phyloP scores from a whole-genome alignment of 2,888 invertebrate species.

The Gari tellinella region DNA sequence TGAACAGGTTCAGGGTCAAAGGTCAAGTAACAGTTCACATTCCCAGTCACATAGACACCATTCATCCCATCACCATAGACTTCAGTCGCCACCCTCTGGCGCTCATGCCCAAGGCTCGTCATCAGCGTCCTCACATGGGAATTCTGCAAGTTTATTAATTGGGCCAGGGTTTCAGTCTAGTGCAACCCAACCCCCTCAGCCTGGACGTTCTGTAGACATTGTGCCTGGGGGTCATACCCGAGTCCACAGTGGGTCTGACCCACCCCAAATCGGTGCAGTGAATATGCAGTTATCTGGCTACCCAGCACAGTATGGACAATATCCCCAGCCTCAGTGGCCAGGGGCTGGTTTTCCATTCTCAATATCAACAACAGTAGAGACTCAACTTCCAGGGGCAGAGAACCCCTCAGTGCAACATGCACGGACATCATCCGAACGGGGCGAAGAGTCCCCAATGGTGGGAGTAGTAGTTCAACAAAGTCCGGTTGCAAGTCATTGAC shows the following conservation, averaged over 20 bases:
- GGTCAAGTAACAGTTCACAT: slow-evolving; percentile 64
- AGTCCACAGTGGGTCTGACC: slow-evolving; percentile 80
- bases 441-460: slow-evolving; percentile 93
- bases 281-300: slow-evolving; percentile 84
- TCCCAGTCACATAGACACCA: slow-evolving; percentile 71
- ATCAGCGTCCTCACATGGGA: slow-evolving; percentile 36
- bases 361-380: slow-evolving; percentile 62
- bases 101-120: slow-evolving; percentile 36
- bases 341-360: slow-evolving; percentile 71
- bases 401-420: slow-evolving; percentile 61
- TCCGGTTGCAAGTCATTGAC: slow-evolving; percentile 94
- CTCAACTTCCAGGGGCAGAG: slow-evolving; percentile 59
- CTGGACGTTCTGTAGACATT: slow-evolving; percentile 62
- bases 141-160: slow-evolving; percentile 59
- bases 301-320: slow-evolving; percentile 69
- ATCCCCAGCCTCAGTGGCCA: slow-evolving; percentile 73
- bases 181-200: slow-evolving; percentile 55
- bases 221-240: slow-evolving; percentile 56
- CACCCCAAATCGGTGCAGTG: slow-evolving; percentile 84
- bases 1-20: slow-evolving; percentile 58
- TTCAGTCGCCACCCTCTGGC: slow-evolving; percentile 67
- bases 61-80: slow-evolving; percentile 65
- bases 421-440: slow-evolving; percentile 69
- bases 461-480: slow-evolving; percentile 96
- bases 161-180: slow-evolving; percentile 58